phyloP scores from a whole-genome alignment of 2,888 invertebrate species.

The Catocala sponsa region DNA sequence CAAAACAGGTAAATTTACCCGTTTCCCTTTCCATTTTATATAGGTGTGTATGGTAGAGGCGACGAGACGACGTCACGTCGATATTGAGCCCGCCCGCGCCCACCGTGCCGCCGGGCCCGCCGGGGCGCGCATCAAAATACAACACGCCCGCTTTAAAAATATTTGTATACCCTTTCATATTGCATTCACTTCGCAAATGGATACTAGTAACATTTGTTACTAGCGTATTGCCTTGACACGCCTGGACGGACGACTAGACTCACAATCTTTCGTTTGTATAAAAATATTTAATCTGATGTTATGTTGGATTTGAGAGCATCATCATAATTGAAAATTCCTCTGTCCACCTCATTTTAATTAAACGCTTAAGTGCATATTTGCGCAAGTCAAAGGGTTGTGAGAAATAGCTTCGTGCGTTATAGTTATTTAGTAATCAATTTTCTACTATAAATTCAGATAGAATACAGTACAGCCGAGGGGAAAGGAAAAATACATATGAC shows the following conservation, averaged over 20 bases:
- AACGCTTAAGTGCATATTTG: neutral
- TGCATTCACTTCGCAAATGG: slow-evolving; percentile 39
- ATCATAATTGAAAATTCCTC: slow-evolving; percentile 9
- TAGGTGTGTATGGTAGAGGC: slow-evolving; percentile 34
- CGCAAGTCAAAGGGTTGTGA: neutral
- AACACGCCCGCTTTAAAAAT: slow-evolving; percentile 59
- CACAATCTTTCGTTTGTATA: slow-evolving; percentile 1
- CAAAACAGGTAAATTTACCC: slow-evolving; percentile 57
- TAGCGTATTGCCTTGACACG: slow-evolving; percentile 14
- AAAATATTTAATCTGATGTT: slow-evolving; percentile 11
- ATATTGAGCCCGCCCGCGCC: slow-evolving; percentile 48
- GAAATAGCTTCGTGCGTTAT: neutral
- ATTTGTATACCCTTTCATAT: slow-evolving; percentile 59
- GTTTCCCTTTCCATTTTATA: slow-evolving; percentile 46
- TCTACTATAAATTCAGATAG: too few species aligned
- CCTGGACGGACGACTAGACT: slow-evolving; percentile 12
- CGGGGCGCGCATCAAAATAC: slow-evolving; percentile 56
- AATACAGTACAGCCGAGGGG: too few species aligned
- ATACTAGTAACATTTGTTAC: slow-evolving; percentile 26
- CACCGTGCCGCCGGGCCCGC: slow-evolving; percentile 38
- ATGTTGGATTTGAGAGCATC: neutral
- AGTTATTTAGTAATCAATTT: neutral
- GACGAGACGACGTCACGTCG: slow-evolving; percentile 51
- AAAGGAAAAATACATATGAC: neutral
- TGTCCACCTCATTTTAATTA: neutral